Evolutionary conservation across 2,797 vertebrate species (phyloP), one percentile per base, ranked within the genome.

Genomic region (Spinus olivaceus): DNA sequence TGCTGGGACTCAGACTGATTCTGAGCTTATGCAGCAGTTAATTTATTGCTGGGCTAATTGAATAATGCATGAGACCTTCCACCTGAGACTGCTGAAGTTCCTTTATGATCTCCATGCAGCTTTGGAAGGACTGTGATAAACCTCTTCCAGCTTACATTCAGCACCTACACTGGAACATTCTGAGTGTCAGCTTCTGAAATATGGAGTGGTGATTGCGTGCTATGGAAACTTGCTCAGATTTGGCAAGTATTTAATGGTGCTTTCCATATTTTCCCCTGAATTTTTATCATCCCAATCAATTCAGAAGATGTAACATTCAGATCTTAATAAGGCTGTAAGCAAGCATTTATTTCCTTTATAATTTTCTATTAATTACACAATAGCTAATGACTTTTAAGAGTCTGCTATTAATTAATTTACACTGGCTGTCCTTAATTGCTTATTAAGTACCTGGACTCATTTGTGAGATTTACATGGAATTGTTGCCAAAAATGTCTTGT

Each of bases 301-400:
- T 83, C 83, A 64, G 39, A 66, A 78, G 78, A 78, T 70, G 78
- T 66, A 94, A 84, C 66, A 9, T 64, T 90, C 71, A 81, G 30
- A 37, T 86, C 50, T 85, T 81, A 76, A 88, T 91, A 94, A 84
- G 63, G 63, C 35, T 91, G 83, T 82, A 95, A 90, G 86, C 88
- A 94, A 91, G 79, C 77, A 73, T 88, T 90, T 77, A 87, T 92
- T 95, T 94, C 82, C 70, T 84, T 88, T 49, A 74, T 67, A 84
- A 94, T 94, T 95, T 81, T 74, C 84, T 91, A 93, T 92, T 95
- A 96, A 96, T 93, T 94, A 77, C 66, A 90, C 78, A 81, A 54
- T 71, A 81, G 74, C 46, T 95, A 92, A 87, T 49, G 78, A 81
- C 81, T 88, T 90, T 81, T 91, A 91, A 77, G 76, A 92, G 56